These are phyloP conservation scores for Triplophysa siluroides DNA, from an alignment of 2,113 vertebrate species.

Conservation along the genomic window DNA sequence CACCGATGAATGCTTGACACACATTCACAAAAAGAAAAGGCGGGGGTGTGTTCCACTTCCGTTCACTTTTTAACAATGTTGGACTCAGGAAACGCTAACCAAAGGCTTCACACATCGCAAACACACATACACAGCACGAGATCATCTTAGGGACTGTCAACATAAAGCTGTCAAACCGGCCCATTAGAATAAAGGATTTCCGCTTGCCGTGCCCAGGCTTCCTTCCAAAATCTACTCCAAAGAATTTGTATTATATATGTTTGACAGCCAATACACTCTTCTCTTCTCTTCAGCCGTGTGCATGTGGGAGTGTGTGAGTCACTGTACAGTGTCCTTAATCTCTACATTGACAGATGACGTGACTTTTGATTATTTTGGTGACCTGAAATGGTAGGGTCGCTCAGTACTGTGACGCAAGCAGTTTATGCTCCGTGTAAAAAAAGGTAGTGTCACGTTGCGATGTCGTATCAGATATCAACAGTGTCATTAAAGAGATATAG, in stretches of 20 bases:
- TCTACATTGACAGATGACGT: constrained; percentile 9
- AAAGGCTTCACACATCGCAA: constrained; percentile 20
- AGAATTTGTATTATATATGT: constrained; percentile 39
- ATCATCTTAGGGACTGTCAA: constrained; percentile 35
- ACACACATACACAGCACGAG: constrained; percentile 13
- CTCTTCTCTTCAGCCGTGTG: constrained; percentile 3
- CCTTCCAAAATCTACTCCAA: constrained; percentile 20
- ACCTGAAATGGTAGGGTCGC: constrained; percentile 7
- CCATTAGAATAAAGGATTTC: constrained; percentile 39
- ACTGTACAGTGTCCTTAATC: constrained; percentile 11
- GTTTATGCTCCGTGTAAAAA: background rate
- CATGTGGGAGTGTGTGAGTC: constrained; percentile 5
- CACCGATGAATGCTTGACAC: constrained; percentile 24
- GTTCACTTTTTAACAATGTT: constrained; percentile 28
- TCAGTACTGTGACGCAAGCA: background rate
- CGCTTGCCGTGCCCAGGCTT: constrained; percentile 22
- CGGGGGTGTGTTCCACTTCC: constrained; percentile 2
- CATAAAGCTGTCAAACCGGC: constrained; percentile 28
- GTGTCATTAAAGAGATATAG: background rate
- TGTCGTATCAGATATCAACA: constrained; percentile 8
- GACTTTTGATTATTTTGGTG: constrained; percentile 34
- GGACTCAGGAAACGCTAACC: constrained; percentile 43
- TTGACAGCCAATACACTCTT: constrained; percentile 34
- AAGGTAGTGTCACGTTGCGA: background rate
- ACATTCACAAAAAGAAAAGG: background rate